Evolutionary conservation across 2,888 invertebrate genomes (phyloP).

Genomic region (Aethes cnicana): DNA sequence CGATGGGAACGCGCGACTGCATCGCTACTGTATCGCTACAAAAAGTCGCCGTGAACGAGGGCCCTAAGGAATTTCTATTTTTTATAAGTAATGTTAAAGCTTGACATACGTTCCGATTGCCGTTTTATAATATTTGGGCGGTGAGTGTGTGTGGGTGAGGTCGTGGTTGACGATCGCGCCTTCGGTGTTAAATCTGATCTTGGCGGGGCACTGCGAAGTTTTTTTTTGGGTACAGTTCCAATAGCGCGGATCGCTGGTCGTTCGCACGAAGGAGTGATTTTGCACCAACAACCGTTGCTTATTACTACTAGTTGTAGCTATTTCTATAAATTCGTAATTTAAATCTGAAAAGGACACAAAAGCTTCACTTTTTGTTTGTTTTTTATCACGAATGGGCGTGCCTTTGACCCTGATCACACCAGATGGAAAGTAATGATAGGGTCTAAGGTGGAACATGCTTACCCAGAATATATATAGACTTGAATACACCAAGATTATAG

Average conservation of each 20-base stretch:
- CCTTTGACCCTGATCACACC: no score
- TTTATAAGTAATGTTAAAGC: background rate
- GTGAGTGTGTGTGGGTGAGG: constrained; percentile 28
- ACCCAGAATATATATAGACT: no score
- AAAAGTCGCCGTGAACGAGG: no score
- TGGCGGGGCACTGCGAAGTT: constrained; percentile 50
- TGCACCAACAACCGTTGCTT: constrained; percentile 42
- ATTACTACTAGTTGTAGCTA: constrained; percentile 40
- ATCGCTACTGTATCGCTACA: no score
- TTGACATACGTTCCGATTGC: constrained; percentile 15
- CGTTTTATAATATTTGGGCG: constrained; percentile 22
- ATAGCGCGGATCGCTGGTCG: constrained; percentile 53
- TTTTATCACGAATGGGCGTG: no score
- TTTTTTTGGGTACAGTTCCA: constrained; percentile 59
- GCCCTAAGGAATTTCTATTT: no score
- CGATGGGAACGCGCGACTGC: no score
- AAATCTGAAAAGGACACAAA: no score
- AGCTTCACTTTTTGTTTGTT: no score
- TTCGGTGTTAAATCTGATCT: constrained; percentile 47
- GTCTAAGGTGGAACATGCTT: no score
- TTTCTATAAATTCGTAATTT: constrained; percentile 40
- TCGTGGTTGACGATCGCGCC: constrained; percentile 45
- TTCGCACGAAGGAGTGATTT: constrained; percentile 50
- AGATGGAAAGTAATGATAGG: no score
- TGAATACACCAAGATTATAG: no score